Base-by-base conservation (phyloP, 2,113 vertebrate genomes). In the Urocolius indicus region DNA sequence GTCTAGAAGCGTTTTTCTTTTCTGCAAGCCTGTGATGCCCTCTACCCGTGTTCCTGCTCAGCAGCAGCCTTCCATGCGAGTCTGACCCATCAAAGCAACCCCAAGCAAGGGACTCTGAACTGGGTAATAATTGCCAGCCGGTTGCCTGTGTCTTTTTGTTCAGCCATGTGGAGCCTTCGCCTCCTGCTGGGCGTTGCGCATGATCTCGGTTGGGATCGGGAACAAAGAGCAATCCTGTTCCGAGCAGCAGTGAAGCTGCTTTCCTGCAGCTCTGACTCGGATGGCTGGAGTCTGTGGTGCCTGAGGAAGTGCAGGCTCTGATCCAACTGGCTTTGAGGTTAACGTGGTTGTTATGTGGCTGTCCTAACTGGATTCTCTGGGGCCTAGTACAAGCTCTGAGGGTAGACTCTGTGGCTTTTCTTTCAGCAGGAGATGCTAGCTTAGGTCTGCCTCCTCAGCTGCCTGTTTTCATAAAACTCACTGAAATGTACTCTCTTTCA, bases 161-260 rank as follows among this genome's bases (percentile, higher is more conserved):
- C 49, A 11, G 80, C 84, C 78, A 55, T 85, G 89, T 85, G 89
- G 15, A 89, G 74, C 61, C 17, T 5, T n/a, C 0, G 0, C 61
- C 65, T 67, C 80, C 73, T 26, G 68, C 83, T 13, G 73, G 3
- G 26, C 0, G 2, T 17, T 63, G 71, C 0, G 1, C 16, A 2
- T 49, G 26, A 54, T 84, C 73, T 75, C 2, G 0, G 14, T 21
- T 43, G 58, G 62, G 52, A 65, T 63, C 45, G 20, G 36, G 34
- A 68, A 23, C 18, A 4, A 87, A 78, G 48, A 24, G 4, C 49
- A 75, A 48, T 76, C 41, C 38, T 74, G 54, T 51, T 26, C 77
- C 0, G 2, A 48, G 61, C 52, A 78, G 52, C 84, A 45, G 57
- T 8, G 2, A 34, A 51, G 32, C 4, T 0, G 0, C 23, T 43